A percentile compares a stretch with the other conserved stretches of the same genome.
These are phyloP conservation scores for Hylia prasina DNA, from an alignment of 2,113 vertebrate genomes.

Conservation along the genomic window DNA sequence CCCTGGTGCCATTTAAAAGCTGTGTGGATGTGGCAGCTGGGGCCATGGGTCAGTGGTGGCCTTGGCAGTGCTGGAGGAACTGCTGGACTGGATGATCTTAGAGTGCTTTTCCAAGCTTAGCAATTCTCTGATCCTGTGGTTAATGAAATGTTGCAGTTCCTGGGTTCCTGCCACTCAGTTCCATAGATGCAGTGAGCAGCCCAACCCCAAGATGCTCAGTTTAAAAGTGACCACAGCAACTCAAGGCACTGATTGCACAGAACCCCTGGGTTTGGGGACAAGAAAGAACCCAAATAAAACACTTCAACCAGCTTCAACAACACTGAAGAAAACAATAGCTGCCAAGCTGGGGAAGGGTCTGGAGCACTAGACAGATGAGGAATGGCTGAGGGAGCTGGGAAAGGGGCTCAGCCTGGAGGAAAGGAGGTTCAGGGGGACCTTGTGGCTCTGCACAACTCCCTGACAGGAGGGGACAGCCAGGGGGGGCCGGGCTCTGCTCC, in stretches of 20 bases:
- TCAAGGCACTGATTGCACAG: background rate
- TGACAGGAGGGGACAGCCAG: background rate
- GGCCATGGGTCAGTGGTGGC: background rate
- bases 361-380: background rate
- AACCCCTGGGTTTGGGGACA: background rate
- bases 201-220: accelerated
- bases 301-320: background rate
- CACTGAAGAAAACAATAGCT: background rate
- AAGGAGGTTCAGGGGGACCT: background rate
- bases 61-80: background rate
- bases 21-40: background rate
- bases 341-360: background rate
- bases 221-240: background rate
- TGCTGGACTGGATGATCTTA: background rate
- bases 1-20: background rate
- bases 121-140: background rate
- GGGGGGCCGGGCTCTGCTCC: background rate
- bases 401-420: background rate
- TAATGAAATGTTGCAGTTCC: background rate
- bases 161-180: background rate
- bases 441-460: background rate
- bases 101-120: background rate
- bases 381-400: background rate
- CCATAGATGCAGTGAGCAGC: background rate
- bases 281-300: background rate